Percentiles rank a stretch among this genome's conserved stretches.
phyloP scores from a whole-genome alignment of 30 jellyfish, hydroid and myxozoan genomes.

The Nemopilema nomurai region DNA sequence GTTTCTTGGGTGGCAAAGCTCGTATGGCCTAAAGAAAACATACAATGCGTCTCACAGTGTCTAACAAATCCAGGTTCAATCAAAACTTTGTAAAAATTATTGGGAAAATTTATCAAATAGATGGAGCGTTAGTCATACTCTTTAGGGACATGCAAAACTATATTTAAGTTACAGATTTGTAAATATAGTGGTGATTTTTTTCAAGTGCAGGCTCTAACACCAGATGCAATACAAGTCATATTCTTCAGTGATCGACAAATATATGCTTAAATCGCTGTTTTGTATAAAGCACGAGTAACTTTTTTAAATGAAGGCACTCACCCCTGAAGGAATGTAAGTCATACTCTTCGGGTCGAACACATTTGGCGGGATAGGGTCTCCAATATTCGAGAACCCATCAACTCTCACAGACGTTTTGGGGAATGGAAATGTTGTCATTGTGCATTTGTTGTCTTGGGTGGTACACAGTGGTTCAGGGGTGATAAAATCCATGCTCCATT shows the following conservation, averaged over 20 bases:
- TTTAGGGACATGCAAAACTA: no score
- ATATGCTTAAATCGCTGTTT: no score
- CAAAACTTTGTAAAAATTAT: no score
- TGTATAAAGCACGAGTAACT: no score
- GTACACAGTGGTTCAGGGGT: conserved; percentile 87
- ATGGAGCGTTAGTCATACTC: not conserved
- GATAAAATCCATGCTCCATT: conserved; percentile 82
- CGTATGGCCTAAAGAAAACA: conserved; percentile 59
- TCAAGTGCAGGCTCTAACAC: no score
- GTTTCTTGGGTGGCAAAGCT: conserved; percentile 23
- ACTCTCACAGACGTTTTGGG: conserved; percentile 68
- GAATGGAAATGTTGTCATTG: conserved; percentile 37
- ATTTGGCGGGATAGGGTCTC: conserved; percentile 84
- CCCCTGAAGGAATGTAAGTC: conserved; percentile 60
- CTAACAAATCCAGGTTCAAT: no score
- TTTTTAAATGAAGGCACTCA: not conserved
- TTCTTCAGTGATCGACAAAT: no score
- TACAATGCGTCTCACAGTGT: no score
- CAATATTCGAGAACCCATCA: conserved; percentile 39
- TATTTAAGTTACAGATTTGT: no score
- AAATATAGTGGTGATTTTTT: no score
- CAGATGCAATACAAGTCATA: no score
- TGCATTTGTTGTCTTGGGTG: conserved; percentile 79
- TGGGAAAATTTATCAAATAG: no score
- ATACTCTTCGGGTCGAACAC: conserved; percentile 75